Evolutionary conservation across 2,113 vertebrate genomes (phyloP), one percentile per base, ranked within the genome.

Genomic region (Bolborhynchus lineola): DNA sequence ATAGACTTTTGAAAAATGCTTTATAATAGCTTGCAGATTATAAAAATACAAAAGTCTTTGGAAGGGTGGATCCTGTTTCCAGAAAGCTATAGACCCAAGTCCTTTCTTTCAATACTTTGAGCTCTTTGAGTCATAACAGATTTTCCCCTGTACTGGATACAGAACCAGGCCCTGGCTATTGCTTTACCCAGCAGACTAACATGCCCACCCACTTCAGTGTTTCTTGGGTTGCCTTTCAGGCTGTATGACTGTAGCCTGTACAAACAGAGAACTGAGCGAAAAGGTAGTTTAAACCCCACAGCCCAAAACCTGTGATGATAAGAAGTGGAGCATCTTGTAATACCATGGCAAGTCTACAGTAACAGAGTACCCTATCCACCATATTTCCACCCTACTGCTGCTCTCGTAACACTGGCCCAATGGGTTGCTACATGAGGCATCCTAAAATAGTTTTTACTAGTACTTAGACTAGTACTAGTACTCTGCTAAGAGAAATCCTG

Each of bases 21-120:
- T 92, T 96, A 92, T 96, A 97, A 97, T 96, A 95, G 94, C 91
- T 92, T 96, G 86, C 94, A 97, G 86, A 96, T 96, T 97, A 96
- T 13, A 95, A 95, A 93, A 96, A 84, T 88, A 95, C 65, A 71
- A 52, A 94, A 93, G 88, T 92, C 90, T 93, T 94, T 90, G 76
- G 68, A 83, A 90, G 87, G 93, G 92, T 94, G 88, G 90, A 88
- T 92, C 82, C 69, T 91, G 83, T 93, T 96, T 93, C 95, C 88
- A 91, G 39, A 92, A 44, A 86, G 21, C 65, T 71, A 57, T 12
- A 62, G 41, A 96, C 83, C 77, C 47, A 86, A 88, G 75, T 94
- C 92, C 84, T 84, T 59, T 84, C 84, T 91, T 95, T 94, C 78
- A 93, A 67, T 84, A 82, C 88, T 86, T 67, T 20, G 53, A 95